These are phyloP conservation scores for Dynastes maya DNA, from an alignment of 2,888 invertebrate genomes.

Conservation along the genomic window DNA sequence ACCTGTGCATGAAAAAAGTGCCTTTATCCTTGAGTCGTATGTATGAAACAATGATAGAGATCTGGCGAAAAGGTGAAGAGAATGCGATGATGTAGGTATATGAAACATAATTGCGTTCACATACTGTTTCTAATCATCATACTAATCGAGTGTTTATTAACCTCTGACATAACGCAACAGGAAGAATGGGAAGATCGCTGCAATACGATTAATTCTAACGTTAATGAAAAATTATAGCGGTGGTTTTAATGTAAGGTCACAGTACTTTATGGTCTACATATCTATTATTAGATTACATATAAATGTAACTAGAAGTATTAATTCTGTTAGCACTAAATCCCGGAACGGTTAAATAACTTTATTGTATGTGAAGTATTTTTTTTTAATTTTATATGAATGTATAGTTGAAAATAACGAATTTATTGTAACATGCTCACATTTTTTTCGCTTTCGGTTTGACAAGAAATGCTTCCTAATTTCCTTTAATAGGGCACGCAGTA, in stretches of 20 bases:
- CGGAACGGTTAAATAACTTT: too few relatives aligned
- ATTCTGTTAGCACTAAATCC: too few relatives aligned
- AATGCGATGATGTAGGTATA: conserved; percentile 46
- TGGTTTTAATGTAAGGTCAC: background rate
- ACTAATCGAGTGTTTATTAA: conserved; percentile 7
- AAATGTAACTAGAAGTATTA: too few relatives aligned
- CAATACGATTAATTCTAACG: background rate
- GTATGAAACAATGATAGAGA: conserved; percentile 45
- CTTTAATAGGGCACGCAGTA: too few relatives aligned
- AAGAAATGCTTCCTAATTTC: too few relatives aligned
- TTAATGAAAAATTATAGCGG: background rate
- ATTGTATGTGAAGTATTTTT: too few relatives aligned
- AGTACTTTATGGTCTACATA: background rate
- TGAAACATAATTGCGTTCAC: conserved; percentile 19
- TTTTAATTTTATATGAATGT: too few relatives aligned
- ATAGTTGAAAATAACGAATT: too few relatives aligned
- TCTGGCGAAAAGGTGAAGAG: conserved; percentile 38
- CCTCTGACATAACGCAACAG: conserved; percentile 17
- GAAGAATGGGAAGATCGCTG: background rate
- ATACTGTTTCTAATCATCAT: conserved; percentile 11
- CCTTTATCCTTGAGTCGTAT: conserved; percentile 48
- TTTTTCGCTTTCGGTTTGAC: too few relatives aligned
- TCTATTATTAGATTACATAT: background rate
- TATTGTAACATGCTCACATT: too few relatives aligned
- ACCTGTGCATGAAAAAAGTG: conserved; percentile 25